phyloP scores from a whole-genome alignment of 2,888 invertebrate species.

The Scaptomyza flava region DNA sequence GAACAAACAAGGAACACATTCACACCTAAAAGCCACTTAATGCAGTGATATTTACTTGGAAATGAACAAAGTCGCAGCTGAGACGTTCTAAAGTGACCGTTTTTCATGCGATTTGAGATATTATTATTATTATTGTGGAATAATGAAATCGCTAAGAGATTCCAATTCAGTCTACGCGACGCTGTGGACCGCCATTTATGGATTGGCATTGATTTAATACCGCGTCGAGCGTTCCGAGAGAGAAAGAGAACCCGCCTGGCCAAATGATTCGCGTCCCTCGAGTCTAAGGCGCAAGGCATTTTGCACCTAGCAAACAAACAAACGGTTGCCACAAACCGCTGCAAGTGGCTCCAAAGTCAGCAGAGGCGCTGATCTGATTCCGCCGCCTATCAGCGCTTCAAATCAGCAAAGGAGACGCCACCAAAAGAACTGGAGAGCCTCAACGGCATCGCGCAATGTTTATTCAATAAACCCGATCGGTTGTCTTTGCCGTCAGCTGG shows the following conservation, averaged over 20 bases:
- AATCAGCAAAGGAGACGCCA: slow-evolving; percentile 67
- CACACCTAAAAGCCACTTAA: slow-evolving; percentile 35
- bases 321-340: not conserved
- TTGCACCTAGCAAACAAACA: slow-evolving; percentile 73
- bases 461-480: slow-evolving; percentile 82
- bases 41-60: slow-evolving; percentile 32
- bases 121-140: slow-evolving; percentile 65
- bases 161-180: slow-evolving; percentile 69
- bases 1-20: slow-evolving; percentile 29
- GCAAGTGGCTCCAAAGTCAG: slow-evolving; percentile 41
- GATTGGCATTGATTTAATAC: slow-evolving; percentile 81
- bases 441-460: slow-evolving; percentile 67
- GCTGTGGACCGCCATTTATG: slow-evolving; percentile 69
- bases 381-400: slow-evolving; percentile 66
- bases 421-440: slow-evolving; percentile 14
- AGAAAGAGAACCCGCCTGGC: not conserved
- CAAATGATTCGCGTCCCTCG: slow-evolving; percentile 73
- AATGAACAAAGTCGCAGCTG: slow-evolving; percentile 24
- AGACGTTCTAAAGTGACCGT: slow-evolving; percentile 19
- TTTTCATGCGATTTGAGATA: slow-evolving; percentile 58
- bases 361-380: slow-evolving; percentile 78
- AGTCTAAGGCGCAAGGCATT: slow-evolving; percentile 81
- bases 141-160: slow-evolving; percentile 75
- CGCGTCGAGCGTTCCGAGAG: slow-evolving; percentile 43
- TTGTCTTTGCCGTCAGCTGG: slow-evolving; percentile 64